A percentile compares a stretch with the other conserved stretches of the same genome.
phyloP scores from a whole-genome alignment of 2,797 vertebrate genomes.

The Leptodactylus fallax region DNA sequence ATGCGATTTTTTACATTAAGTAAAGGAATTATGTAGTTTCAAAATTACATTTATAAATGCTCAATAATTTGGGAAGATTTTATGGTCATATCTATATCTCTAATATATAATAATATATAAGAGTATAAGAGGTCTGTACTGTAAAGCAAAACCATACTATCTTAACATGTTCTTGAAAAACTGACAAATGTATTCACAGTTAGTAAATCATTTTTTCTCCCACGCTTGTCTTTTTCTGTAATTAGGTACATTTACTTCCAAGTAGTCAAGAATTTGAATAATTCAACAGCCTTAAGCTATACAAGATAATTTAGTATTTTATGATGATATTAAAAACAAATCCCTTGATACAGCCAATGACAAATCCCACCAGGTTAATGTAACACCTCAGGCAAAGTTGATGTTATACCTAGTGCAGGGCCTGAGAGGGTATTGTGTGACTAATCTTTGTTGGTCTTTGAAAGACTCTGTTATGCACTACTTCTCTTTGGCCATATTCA shows the following conservation, averaged over 20 bases:
- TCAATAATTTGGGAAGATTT: too few relatives aligned
- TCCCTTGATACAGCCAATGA: not conserved
- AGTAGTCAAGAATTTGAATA: not conserved
- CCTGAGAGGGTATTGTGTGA: too few relatives aligned
- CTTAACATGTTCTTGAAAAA: not conserved
- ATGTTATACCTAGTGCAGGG: not conserved
- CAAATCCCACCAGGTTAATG: not conserved
- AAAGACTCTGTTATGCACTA: not conserved
- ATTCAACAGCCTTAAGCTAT: not conserved
- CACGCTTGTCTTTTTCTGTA: not conserved
- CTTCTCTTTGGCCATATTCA: too few relatives aligned
- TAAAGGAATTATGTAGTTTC: too few relatives aligned
- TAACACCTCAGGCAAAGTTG: not conserved
- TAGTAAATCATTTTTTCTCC: constrained; percentile 19
- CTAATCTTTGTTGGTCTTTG: not conserved
- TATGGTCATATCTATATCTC: not conserved
- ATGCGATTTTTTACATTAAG: too few relatives aligned
- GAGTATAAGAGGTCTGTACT: not conserved
- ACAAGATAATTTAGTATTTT: not conserved
- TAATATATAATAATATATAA: not conserved
- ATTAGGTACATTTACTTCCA: not conserved
- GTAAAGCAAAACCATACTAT: not conserved
- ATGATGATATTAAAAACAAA: not conserved
- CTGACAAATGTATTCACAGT: not conserved
- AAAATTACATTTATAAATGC: too few relatives aligned